These are phyloP conservation scores for Cataglyphis rosenhaueri DNA, from an alignment of 2,888 invertebrate species.

Conservation along the genomic window DNA sequence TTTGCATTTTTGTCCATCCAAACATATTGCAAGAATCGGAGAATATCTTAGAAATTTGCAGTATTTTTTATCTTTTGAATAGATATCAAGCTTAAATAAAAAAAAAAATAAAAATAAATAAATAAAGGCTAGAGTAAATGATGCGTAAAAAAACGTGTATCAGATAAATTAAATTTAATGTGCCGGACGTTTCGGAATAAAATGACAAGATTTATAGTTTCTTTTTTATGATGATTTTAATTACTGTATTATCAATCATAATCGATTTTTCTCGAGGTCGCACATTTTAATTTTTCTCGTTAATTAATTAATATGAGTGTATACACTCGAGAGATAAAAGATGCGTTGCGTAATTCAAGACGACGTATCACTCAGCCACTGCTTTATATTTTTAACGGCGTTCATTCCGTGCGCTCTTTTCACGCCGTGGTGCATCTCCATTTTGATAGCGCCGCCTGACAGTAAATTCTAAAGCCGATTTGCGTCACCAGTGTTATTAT, in stretches of 20 bases:
- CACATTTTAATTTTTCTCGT: not conserved
- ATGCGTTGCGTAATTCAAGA: not conserved
- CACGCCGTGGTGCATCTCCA: not conserved
- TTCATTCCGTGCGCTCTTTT: not conserved
- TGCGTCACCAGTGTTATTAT: constrained; percentile 38
- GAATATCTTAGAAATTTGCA: not conserved
- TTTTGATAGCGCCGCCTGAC: constrained; percentile 7
- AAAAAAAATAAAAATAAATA: not conserved
- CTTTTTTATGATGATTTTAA: not conserved
- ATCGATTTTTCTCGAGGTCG: too few relatives aligned
- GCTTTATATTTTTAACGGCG: constrained; percentile 22
- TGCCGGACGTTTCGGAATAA: not conserved
- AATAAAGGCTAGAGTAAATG: too few relatives aligned
- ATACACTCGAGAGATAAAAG: not conserved
- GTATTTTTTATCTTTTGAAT: not conserved
- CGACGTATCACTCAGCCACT: not conserved
- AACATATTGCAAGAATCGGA: not conserved
- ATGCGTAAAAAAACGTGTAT: too few relatives aligned
- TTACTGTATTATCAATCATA: not conserved
- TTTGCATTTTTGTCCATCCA: not conserved
- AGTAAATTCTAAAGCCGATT: constrained; percentile 49
- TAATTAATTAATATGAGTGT: not conserved
- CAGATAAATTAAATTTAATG: too few relatives aligned
- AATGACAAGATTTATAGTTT: not conserved
- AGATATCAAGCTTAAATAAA: not conserved